phyloP scores from a whole-genome alignment of 30 jellyfish, hydroid and myxozoan genomes.

The Hydra vulgaris region DNA sequence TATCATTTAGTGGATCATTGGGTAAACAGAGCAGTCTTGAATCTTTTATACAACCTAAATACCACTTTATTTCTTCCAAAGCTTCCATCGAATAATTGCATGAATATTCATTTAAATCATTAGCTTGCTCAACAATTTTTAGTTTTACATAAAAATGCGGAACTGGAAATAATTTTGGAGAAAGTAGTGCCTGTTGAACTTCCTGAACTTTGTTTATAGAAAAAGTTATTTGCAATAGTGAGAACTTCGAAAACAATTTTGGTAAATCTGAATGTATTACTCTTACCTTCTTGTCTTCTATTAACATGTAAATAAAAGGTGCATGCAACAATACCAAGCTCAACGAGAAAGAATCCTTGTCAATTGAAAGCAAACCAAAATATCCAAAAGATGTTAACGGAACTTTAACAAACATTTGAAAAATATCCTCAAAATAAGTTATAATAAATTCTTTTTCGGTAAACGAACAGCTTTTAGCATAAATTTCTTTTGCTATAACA shows the following conservation, averaged over 20 bases:
- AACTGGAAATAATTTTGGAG: conserved; percentile 31
- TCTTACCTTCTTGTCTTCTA: too few relatives aligned
- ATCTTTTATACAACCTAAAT: conserved; percentile 14
- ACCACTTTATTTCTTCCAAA: conserved; percentile 35
- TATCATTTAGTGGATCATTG: background rate
- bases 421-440: background rate
- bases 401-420: background rate
- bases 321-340: conserved; percentile 9
- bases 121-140: background rate
- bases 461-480: background rate
- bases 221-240: background rate
- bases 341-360: background rate
- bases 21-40: conserved; percentile 35
- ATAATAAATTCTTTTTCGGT: background rate
- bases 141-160: conserved; percentile 28
- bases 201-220: background rate
- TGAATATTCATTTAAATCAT: too few relatives aligned
- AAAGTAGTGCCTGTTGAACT: conserved; percentile 15
- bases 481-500: background rate
- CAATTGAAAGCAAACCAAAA: conserved; percentile 1
- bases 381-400: conserved; percentile 27
- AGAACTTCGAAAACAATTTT: background rate
- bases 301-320: conserved; percentile 5
- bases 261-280: background rate
- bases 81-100: background rate